A percentile compares a stretch with the other conserved stretches of the same genome.
Conservation (phyloP, 1,140 invertebrate species). For the Drosophila setifemur region DNA sequence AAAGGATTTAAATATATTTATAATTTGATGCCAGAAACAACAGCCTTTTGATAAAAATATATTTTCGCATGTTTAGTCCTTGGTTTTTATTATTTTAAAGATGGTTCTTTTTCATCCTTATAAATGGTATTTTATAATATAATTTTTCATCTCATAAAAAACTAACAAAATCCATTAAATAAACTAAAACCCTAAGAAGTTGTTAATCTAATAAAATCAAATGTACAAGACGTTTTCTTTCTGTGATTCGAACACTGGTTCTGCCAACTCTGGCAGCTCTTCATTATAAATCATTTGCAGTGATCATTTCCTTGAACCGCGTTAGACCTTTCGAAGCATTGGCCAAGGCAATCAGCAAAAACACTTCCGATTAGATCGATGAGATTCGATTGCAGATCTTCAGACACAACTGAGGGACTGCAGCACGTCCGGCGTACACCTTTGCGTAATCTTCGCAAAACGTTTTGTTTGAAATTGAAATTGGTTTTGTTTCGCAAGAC, state of each 20-base stretch:
- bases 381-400: slow-evolving; percentile 29
- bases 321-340: slow-evolving; percentile 25
- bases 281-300: slow-evolving; percentile 57
- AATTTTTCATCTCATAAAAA: no score
- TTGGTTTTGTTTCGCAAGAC: slow-evolving; percentile 68
- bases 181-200: no score
- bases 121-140: no score
- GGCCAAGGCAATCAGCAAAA: slow-evolving; percentile 60
- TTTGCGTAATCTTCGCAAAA: slow-evolving; percentile 74
- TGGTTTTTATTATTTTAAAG: no score
- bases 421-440: slow-evolving; percentile 55
- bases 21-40: no score
- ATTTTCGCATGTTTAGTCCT: no score
- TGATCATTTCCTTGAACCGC: slow-evolving; percentile 52
- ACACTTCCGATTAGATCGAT: slow-evolving; percentile 63
- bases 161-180: no score
- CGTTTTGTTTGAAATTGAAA: slow-evolving; percentile 79
- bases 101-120: no score
- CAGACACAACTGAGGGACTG: slow-evolving; percentile 19
- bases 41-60: no score
- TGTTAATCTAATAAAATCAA: no score
- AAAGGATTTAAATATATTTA: not conserved
- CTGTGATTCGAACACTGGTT: no score
- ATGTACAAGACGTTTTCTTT: slow-evolving; percentile 1
- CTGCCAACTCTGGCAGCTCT: slow-evolving; percentile 15